A percentile compares a stretch with the other conserved stretches of the same genome.
phyloP scores from a whole-genome alignment of 2,113 vertebrate species.

The Sturnus vulgaris region DNA sequence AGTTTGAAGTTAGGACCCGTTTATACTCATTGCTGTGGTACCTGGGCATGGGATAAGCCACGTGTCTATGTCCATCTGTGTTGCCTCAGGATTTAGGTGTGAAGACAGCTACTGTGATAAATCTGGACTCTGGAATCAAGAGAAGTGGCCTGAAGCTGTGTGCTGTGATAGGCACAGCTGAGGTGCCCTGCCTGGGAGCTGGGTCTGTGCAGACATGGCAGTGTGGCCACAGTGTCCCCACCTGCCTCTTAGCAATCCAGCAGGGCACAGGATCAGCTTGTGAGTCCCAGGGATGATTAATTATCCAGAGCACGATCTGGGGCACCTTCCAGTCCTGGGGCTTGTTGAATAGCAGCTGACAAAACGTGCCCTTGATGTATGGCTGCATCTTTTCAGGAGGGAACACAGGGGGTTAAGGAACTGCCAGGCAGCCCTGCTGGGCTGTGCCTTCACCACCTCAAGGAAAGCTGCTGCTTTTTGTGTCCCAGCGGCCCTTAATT shows the following conservation, averaged over 20 bases:
- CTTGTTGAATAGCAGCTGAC: neutral
- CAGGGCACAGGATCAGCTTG: neutral
- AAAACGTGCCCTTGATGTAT: neutral
- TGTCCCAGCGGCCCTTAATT: neutral
- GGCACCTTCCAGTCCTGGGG: neutral
- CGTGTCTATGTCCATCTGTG: accelerated
- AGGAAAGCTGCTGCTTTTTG: neutral
- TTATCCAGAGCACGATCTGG: neutral
- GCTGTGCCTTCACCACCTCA: neutral
- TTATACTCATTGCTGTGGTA: neutral
- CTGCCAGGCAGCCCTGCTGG: neutral
- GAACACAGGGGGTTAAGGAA: neutral
- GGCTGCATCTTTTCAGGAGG: neutral
- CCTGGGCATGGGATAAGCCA: neutral
- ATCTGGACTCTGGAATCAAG: neutral
- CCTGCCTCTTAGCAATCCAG: neutral
- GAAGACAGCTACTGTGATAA: neutral
- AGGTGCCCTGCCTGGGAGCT: neutral
- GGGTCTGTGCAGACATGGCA: neutral
- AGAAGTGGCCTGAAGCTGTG: neutral
- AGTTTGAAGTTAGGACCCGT: neutral
- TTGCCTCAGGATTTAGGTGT: neutral
- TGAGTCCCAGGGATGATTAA: neutral
- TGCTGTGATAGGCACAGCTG: too few relatives aligned
- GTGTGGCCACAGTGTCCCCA: accelerated